These are phyloP conservation scores for Hydriomena furcata DNA, from an alignment of 2,888 invertebrate genomes.

Conservation along the genomic window DNA sequence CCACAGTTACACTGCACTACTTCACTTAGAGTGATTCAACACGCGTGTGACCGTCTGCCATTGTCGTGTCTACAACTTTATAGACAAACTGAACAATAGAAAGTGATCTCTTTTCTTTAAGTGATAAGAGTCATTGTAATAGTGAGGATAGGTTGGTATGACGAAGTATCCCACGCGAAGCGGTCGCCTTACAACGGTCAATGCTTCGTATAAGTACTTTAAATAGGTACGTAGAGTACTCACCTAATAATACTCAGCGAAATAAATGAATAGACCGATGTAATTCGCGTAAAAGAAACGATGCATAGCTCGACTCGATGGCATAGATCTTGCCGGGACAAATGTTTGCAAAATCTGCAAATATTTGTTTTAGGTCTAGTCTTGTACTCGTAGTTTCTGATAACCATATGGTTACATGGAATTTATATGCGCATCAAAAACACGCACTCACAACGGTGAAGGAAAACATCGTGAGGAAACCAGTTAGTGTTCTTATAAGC, in stretches of 20 bases:
- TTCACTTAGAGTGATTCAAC: constrained; percentile 64
- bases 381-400: too few species aligned
- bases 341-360: too few species aligned
- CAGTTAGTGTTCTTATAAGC: too few species aligned
- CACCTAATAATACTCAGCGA: constrained; percentile 20
- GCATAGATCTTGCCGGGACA: too few species aligned
- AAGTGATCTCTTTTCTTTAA: constrained; percentile 40
- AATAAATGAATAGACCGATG: constrained; percentile 24
- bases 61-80: constrained; percentile 54
- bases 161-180: constrained; percentile 49
- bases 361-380: too few species aligned
- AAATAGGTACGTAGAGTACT: too few species aligned
- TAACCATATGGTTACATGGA: too few species aligned
- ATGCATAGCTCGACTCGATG: too few species aligned
- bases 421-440: too few species aligned
- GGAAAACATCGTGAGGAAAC: too few species aligned
- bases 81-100: constrained; percentile 13
- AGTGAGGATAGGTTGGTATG: constrained; percentile 27
- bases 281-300: constrained; percentile 2
- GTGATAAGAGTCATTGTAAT: constrained; percentile 34
- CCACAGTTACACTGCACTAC: constrained; percentile 72
- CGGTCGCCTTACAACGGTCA: constrained; percentile 53
- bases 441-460: too few species aligned
- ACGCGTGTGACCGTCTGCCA: constrained; percentile 63
- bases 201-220: constrained; percentile 37